These are phyloP conservation scores for Poecile montanus DNA, from an alignment of 2,797 vertebrate species.

Conservation along the genomic window DNA sequence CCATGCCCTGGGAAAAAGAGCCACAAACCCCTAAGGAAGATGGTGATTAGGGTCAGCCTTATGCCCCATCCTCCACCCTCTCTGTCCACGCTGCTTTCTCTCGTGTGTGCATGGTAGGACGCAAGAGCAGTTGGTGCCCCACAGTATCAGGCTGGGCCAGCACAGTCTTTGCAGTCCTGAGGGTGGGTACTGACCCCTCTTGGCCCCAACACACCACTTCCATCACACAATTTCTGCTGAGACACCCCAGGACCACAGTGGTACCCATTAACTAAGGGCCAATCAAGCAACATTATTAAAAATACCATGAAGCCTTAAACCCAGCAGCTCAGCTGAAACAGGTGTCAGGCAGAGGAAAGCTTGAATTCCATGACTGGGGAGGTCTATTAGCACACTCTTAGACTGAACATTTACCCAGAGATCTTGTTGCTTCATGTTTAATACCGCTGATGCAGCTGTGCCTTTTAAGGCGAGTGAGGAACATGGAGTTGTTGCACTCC, in stretches of 20 bases:
- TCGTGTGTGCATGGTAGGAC: accelerated
- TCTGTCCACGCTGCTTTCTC: accelerated
- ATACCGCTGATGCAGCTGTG: accelerated
- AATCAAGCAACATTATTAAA: neutral
- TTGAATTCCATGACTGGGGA: neutral
- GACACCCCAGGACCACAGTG: accelerated
- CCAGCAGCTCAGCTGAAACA: neutral
- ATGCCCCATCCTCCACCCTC: neutral
- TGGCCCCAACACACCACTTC: neutral
- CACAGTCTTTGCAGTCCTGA: neutral
- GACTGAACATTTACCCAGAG: neutral
- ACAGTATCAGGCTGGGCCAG: neutral
- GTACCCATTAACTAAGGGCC: neutral
- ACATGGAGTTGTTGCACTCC: accelerated
- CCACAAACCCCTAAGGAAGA: neutral
- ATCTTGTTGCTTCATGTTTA: neutral
- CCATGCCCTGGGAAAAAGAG: neutral
- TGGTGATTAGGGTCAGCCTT: neutral
- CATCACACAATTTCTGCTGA: accelerated
- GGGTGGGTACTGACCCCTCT: neutral
- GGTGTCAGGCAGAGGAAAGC: neutral
- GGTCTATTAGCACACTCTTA: neutral
- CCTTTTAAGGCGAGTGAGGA: neutral
- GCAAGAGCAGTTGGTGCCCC: accelerated
- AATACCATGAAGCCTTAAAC: neutral